Evolutionary conservation across 2,888 invertebrate species (phyloP).

Genomic region (Halocaridina rubra): DNA sequence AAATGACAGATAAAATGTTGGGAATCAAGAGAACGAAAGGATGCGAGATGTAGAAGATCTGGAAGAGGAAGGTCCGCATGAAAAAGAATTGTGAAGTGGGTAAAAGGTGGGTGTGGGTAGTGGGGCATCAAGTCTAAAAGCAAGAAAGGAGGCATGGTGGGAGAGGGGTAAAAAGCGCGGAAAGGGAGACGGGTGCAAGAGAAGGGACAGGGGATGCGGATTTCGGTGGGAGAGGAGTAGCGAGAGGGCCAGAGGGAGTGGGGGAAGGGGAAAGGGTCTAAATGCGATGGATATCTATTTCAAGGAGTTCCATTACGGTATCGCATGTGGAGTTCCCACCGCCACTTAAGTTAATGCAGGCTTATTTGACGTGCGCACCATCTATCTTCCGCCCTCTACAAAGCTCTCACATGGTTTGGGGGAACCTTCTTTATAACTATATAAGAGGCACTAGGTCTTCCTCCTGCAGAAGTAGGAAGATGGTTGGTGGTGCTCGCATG

Average conservation of each 20-base stretch:
- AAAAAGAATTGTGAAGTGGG: not conserved
- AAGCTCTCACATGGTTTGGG: slow-evolving; percentile 24
- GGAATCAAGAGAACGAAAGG: not conserved
- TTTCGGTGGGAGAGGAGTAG: not conserved
- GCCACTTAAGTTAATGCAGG: slow-evolving; percentile 55
- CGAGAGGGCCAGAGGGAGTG: not conserved
- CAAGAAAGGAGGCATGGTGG: not conserved
- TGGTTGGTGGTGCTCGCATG: too few relatives aligned
- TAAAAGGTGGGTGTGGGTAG: not conserved
- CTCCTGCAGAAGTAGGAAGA: not conserved
- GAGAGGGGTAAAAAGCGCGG: not conserved
- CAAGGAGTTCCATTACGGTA: slow-evolving; percentile 55
- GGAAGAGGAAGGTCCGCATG: not conserved
- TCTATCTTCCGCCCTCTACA: slow-evolving; percentile 34
- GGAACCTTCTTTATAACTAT: slow-evolving; percentile 30
- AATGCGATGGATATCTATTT: slow-evolving; percentile 59
- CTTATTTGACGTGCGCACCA: slow-evolving; percentile 53
- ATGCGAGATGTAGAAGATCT: not conserved
- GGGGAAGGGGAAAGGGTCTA: slow-evolving; percentile 26
- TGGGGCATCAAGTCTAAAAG: too few relatives aligned
- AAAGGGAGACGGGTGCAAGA: not conserved
- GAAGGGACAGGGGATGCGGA: not conserved
- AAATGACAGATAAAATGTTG: too few relatives aligned
- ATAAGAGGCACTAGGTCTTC: too few relatives aligned
- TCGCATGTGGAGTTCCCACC: slow-evolving; percentile 55